Conservation (phyloP, 2,113 vertebrate genomes). For the Ctenomys sociabilis region DNA sequence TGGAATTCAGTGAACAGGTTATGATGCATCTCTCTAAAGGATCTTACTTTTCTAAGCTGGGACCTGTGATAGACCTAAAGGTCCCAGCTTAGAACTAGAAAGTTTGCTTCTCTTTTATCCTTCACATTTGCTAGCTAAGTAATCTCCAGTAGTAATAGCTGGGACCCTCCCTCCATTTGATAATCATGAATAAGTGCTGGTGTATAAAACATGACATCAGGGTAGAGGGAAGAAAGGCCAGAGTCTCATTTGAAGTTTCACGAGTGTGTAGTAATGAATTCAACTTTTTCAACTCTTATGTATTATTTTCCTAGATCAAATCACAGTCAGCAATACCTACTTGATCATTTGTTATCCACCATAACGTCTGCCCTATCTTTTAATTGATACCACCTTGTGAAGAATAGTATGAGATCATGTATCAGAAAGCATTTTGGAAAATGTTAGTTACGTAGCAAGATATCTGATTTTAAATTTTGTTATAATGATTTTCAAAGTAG, state of each 20-base stretch:
- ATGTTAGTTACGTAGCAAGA: background rate
- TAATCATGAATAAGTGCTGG: background rate
- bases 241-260: background rate
- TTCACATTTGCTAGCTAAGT: background rate
- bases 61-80: background rate
- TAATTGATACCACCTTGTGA: background rate
- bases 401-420: slow-evolving; percentile 19
- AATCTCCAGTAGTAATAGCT: background rate
- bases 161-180: background rate
- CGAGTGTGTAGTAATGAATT: background rate
- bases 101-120: background rate
- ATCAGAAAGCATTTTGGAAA: background rate
- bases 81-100: background rate
- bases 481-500: slow-evolving; percentile 27
- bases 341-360: slow-evolving; percentile 4
- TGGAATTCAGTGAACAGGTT: background rate
- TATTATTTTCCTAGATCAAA: slow-evolving; percentile 44
- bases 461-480: slow-evolving; percentile 24
- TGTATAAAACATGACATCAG: background rate
- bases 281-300: background rate
- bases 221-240: background rate
- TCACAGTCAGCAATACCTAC: background rate
- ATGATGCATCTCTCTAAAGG: slow-evolving; percentile 23
- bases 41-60: background rate
- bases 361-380: background rate